Evolutionary conservation across 35 echinoderm and acorn worm genomes (phyloP).

Genomic region (Amphiura filiformis): DNA sequence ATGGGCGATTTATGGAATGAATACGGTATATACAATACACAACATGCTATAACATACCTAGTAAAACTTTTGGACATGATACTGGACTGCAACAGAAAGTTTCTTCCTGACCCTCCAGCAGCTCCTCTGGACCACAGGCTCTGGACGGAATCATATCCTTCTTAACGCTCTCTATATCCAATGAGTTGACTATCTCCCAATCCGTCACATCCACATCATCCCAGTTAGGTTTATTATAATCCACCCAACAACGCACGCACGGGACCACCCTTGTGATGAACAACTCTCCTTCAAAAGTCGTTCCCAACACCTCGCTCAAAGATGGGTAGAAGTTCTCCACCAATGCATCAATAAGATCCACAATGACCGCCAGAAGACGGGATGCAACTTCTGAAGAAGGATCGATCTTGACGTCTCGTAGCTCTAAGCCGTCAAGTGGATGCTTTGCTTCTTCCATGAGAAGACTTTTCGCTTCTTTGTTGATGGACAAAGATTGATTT

Average conservation of each 20-base stretch:
- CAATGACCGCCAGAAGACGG: conserved; percentile 73
- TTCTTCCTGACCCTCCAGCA: not conserved
- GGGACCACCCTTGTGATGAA: conserved; percentile 92
- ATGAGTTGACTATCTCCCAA: conserved; percentile 75
- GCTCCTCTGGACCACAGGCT: not conserved
- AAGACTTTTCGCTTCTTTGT: not conserved
- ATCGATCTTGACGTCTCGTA: conserved; percentile 37
- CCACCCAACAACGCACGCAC: conserved; percentile 79
- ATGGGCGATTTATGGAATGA: too few species aligned
- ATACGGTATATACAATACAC: too few species aligned
- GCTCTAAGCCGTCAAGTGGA: not conserved
- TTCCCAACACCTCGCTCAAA: conserved; percentile 74
- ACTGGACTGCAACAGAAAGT: conserved; percentile 17
- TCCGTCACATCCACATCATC: conserved; percentile 74
- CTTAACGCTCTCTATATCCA: conserved; percentile 11
- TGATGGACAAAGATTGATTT: conserved; percentile 70
- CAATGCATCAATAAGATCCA: conserved; percentile 86
- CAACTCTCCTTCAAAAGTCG: conserved; percentile 79
- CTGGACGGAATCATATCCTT: not conserved
- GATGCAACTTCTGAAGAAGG: conserved; percentile 67
- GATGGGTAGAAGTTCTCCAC: conserved; percentile 95
- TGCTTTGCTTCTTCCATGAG: not conserved
- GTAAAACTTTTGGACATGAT: not conserved
- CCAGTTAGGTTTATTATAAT: conserved; percentile 66
- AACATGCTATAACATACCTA: not conserved